Percentiles rank a stretch among this genome's conserved stretches.
These are phyloP conservation scores for Serinus canaria DNA, from an alignment of 2,113 vertebrate species.

Conservation along the genomic window DNA sequence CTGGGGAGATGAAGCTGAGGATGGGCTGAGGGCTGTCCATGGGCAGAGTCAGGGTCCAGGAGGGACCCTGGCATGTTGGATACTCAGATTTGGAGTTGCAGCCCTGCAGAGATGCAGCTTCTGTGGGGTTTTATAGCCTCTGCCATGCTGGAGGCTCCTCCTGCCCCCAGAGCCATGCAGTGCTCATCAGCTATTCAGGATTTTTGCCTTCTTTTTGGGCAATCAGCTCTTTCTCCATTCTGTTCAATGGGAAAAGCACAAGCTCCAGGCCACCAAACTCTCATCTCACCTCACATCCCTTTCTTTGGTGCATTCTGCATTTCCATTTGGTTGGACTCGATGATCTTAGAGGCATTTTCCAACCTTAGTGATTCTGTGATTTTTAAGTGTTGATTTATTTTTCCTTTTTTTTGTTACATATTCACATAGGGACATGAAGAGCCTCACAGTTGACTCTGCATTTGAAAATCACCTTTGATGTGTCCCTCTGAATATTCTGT, in stretches of 20 bases:
- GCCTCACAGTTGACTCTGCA: background rate
- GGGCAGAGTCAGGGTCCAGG: background rate
- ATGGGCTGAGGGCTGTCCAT: background rate
- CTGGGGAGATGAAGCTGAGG: background rate
- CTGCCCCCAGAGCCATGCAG: rapidly evolving
- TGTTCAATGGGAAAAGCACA: background rate
- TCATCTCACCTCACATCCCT: background rate
- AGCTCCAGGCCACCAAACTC: background rate
- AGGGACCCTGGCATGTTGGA: rapidly evolving
- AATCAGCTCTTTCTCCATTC: background rate
- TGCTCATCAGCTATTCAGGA: background rate
- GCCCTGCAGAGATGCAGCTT: background rate
- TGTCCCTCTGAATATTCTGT: background rate
- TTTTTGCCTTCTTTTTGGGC: background rate
- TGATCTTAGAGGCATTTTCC: background rate
- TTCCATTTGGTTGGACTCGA: background rate
- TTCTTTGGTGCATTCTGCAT: background rate
- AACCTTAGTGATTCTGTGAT: background rate
- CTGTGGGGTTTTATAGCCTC: background rate
- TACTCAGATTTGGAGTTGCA: background rate
- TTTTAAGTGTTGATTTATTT: background rate
- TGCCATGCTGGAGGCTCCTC: background rate
- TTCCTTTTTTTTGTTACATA: background rate
- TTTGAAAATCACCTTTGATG: background rate
- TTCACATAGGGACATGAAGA: background rate